Conservation (phyloP, 2,113 vertebrate genomes). For the Triplophysa dalaica region DNA sequence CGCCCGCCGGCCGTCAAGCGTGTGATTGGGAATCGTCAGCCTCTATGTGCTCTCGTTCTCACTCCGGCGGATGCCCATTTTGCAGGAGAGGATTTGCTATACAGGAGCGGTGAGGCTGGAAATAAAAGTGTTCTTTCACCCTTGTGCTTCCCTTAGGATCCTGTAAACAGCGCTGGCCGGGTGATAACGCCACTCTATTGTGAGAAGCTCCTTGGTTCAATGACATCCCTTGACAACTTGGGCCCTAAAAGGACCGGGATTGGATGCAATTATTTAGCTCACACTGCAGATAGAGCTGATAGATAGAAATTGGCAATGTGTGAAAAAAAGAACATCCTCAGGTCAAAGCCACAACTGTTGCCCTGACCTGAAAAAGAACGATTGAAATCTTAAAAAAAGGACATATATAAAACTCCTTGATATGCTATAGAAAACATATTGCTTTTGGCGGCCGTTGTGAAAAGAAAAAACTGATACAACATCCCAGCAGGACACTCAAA, state of each 20-base stretch:
- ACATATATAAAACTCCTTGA: slow-evolving; percentile 66
- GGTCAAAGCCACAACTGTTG: slow-evolving; percentile 1
- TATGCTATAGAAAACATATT: slow-evolving; percentile 68
- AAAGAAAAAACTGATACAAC: slow-evolving; percentile 58
- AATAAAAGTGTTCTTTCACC: slow-evolving; percentile 40
- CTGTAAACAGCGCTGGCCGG: slow-evolving; percentile 43
- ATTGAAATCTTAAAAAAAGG: slow-evolving; percentile 1
- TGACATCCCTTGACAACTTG: slow-evolving; percentile 31
- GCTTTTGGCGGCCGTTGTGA: slow-evolving; percentile 70
- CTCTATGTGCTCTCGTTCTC: slow-evolving; percentile 10
- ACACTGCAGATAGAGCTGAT: slow-evolving; percentile 36
- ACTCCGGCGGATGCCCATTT: slow-evolving; percentile 32
- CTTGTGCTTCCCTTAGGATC: slow-evolving; percentile 40
- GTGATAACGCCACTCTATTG: slow-evolving; percentile 45
- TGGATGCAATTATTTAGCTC: slow-evolving; percentile 46
- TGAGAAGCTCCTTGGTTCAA: slow-evolving; percentile 43
- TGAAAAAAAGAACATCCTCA: slow-evolving; percentile 15
- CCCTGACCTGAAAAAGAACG: slow-evolving; percentile 12
- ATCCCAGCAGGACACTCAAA: slow-evolving; percentile 73
- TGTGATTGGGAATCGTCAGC: slow-evolving; percentile 44
- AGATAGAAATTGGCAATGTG: slow-evolving; percentile 21
- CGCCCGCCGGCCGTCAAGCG: slow-evolving; percentile 26
- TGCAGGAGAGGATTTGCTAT: slow-evolving; percentile 37
- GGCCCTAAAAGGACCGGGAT: slow-evolving; percentile 35
- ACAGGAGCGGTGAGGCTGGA: slow-evolving; percentile 29